Evolutionary conservation across 2,113 vertebrate species (phyloP).

Genomic region (Callithrix jacchus): DNA sequence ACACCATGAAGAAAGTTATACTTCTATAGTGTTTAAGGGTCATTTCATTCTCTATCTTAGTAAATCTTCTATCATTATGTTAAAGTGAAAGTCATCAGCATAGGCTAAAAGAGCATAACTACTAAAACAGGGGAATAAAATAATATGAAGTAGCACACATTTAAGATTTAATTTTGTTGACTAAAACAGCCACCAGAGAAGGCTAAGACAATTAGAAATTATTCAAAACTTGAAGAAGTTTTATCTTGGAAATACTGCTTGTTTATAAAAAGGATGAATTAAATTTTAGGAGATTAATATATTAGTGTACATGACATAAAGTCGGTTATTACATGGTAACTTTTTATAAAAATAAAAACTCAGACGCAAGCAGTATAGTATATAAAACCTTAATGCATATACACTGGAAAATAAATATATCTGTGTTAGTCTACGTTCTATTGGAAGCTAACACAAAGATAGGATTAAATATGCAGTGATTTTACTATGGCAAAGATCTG

Average conservation of each 20-base stretch:
- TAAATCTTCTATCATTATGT: neutral
- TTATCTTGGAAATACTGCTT: neutral
- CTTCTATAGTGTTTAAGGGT: neutral
- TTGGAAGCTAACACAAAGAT: neutral
- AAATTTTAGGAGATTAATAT: neutral
- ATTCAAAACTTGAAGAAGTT: conserved; percentile 21
- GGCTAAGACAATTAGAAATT: neutral
- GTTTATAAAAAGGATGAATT: neutral
- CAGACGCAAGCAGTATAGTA: neutral
- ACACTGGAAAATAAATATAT: neutral
- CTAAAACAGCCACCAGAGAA: neutral
- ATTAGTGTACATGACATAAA: neutral
- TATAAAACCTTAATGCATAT: neutral
- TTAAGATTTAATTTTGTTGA: conserved; percentile 30
- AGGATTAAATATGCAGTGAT: neutral
- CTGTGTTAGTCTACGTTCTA: neutral
- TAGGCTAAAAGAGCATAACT: neutral
- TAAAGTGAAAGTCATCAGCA: neutral
- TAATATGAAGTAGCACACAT: neutral
- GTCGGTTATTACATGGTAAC: neutral
- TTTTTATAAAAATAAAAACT: neutral
- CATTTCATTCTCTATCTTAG: neutral
- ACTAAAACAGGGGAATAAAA: neutral
- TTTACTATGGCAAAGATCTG: neutral
- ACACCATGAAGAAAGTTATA: neutral